These are phyloP conservation scores for Atherix ibis DNA, from an alignment of 2,888 invertebrate genomes.

Conservation along the genomic window DNA sequence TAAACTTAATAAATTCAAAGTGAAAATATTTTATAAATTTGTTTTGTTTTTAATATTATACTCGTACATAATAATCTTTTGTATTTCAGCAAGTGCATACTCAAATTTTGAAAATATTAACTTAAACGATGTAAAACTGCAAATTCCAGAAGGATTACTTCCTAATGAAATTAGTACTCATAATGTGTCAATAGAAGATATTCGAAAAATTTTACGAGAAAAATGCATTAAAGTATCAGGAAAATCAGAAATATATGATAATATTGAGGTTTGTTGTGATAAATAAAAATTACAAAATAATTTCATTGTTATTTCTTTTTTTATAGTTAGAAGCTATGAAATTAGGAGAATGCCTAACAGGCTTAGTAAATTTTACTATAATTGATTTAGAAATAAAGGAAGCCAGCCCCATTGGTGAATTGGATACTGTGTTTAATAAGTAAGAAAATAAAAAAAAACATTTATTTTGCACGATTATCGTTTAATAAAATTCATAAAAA, in stretches of 20 bases:
- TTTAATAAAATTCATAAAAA: neutral
- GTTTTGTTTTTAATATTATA: too few relatives aligned
- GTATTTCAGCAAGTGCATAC: too few relatives aligned
- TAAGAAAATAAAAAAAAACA: slow-evolving; percentile 17
- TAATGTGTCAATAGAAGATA: slow-evolving; percentile 27
- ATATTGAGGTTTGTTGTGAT: slow-evolving; percentile 39
- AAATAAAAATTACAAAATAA: neutral
- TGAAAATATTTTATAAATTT: too few relatives aligned
- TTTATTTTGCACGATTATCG: neutral
- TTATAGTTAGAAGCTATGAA: slow-evolving; percentile 18
- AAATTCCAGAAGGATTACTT: neutral
- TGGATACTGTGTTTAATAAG: slow-evolving; percentile 55
- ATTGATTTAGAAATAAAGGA: slow-evolving; percentile 49
- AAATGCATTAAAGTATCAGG: slow-evolving; percentile 52
- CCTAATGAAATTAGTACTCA: neutral
- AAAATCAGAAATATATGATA: slow-evolving; percentile 37
- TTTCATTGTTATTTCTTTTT: neutral
- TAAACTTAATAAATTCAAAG: too few relatives aligned
- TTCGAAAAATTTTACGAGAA: slow-evolving; percentile 39
- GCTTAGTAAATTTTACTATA: slow-evolving; percentile 40
- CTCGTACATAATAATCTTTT: too few relatives aligned
- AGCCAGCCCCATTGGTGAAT: slow-evolving; percentile 50
- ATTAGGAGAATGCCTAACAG: slow-evolving; percentile 39
- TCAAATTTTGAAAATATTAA: neutral
- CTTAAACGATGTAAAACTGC: neutral